Conservation (phyloP, 2,888 invertebrate genomes). For the Pristionchus japonicus region DNA sequence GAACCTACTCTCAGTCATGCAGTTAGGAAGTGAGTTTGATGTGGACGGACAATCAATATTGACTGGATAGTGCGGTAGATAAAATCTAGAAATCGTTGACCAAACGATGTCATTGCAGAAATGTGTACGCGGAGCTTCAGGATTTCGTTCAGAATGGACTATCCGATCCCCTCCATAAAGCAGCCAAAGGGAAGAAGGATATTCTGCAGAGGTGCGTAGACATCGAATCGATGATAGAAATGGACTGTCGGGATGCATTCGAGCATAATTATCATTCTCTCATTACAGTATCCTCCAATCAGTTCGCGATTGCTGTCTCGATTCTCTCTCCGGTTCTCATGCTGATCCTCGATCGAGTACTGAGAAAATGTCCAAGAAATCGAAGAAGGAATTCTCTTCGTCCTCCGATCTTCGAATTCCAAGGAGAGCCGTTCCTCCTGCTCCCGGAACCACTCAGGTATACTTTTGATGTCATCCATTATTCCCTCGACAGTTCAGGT, state of each 20-base stretch:
- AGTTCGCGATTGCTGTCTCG: conserved; percentile 95
- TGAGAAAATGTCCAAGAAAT: conserved; percentile 44
- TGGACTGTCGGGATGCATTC: no score
- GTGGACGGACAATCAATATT: no score
- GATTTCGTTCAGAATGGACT: conserved; percentile 91
- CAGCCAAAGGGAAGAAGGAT: conserved; percentile 97
- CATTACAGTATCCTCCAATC: conserved; percentile 92
- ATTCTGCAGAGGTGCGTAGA: conserved; percentile 82
- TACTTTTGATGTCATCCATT: neutral
- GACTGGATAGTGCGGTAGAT: no score
- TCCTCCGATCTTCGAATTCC: conserved; percentile 93
- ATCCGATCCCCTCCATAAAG: conserved; percentile 92
- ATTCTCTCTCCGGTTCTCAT: conserved; percentile 93
- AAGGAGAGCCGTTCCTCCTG: conserved; percentile 85
- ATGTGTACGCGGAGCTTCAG: conserved; percentile 95
- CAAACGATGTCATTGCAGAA: conserved; percentile 76
- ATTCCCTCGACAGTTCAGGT: no score
- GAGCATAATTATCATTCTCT: neutral
- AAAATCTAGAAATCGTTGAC: neutral
- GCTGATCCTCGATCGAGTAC: conserved; percentile 79
- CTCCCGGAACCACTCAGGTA: conserved; percentile 81
- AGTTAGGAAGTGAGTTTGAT: conserved; percentile 80
- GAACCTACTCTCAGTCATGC: conserved; percentile 95
- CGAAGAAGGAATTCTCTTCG: conserved; percentile 59
- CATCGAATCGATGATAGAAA: no score